These are phyloP conservation scores for Myotis lucifugus DNA, from an alignment of 2,113 vertebrate species.

Conservation along the genomic window DNA sequence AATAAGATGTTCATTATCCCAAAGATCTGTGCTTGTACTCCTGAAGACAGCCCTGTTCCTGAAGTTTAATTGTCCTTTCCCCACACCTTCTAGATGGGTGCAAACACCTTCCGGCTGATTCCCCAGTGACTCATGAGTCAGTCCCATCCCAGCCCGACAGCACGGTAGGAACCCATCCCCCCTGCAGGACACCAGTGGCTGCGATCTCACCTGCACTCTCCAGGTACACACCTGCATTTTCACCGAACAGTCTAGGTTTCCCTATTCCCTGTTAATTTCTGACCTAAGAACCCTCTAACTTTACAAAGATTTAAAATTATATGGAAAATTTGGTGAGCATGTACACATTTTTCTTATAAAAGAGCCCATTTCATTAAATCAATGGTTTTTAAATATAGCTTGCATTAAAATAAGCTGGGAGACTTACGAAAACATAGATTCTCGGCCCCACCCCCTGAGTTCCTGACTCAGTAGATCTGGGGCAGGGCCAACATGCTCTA, in stretches of 20 bases:
- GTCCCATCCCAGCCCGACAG: too few relatives aligned
- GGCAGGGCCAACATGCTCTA: background rate
- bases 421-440: background rate
- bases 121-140: background rate
- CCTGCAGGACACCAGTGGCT: background rate
- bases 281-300: background rate
- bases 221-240: background rate
- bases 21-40: background rate
- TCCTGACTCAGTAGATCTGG: background rate
- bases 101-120: background rate
- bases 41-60: background rate
- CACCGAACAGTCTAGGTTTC: background rate
- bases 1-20: background rate
- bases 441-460: background rate
- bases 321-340: background rate
- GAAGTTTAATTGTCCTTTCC: background rate
- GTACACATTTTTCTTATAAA: background rate
- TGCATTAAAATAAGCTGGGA: background rate
- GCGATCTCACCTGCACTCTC: background rate
- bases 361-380: background rate
- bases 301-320: background rate
- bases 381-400: background rate
- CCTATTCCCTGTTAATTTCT: background rate
- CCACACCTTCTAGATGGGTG: background rate
- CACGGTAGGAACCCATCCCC: accelerated